A percentile compares a stretch with the other conserved stretches of the same genome.
Evolutionary conservation across 2,888 invertebrate genomes (phyloP).

Genomic region (Pycnomerus fuliginosus): DNA sequence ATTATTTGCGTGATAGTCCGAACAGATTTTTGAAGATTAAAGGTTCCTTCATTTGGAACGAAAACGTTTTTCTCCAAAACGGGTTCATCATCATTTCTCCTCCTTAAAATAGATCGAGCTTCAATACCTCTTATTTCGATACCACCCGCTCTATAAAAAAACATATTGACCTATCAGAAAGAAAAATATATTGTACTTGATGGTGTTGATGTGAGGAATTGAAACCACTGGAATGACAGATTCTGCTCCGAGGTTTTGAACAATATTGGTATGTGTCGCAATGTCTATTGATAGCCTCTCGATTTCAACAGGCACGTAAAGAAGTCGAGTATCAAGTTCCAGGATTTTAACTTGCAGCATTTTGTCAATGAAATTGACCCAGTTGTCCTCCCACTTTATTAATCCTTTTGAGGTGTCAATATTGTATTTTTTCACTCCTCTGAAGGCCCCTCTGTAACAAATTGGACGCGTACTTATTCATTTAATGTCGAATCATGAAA

Average conservation of each 20-base stretch:
- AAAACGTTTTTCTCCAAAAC: not conserved
- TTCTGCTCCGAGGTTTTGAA: too few relatives aligned
- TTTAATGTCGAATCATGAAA: too few relatives aligned
- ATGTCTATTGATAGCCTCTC: constrained; percentile 56
- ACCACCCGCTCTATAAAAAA: not conserved
- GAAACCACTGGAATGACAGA: constrained; percentile 37
- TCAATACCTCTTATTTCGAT: not conserved
- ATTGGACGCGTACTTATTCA: too few relatives aligned
- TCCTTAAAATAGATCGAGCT: not conserved
- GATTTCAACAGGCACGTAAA: constrained; percentile 68
- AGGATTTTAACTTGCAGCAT: constrained; percentile 77
- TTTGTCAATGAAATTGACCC: constrained; percentile 86
- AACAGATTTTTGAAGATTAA: not conserved
- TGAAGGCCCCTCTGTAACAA: constrained; percentile 39
- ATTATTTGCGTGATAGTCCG: not conserved
- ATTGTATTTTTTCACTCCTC: constrained; percentile 32
- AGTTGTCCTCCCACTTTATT: constrained; percentile 57
- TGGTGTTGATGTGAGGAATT: constrained; percentile 47
- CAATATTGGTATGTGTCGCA: too few relatives aligned
- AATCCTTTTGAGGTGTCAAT: constrained; percentile 23
- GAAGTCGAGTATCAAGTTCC: constrained; percentile 63
- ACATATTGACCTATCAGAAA: not conserved
- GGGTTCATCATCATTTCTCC: not conserved
- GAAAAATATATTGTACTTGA: constrained; percentile 27
- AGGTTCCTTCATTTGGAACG: too few relatives aligned